Evolutionary conservation across 1,140 invertebrate genomes (phyloP).

Genomic region (Sminthurides bifidus): DNA sequence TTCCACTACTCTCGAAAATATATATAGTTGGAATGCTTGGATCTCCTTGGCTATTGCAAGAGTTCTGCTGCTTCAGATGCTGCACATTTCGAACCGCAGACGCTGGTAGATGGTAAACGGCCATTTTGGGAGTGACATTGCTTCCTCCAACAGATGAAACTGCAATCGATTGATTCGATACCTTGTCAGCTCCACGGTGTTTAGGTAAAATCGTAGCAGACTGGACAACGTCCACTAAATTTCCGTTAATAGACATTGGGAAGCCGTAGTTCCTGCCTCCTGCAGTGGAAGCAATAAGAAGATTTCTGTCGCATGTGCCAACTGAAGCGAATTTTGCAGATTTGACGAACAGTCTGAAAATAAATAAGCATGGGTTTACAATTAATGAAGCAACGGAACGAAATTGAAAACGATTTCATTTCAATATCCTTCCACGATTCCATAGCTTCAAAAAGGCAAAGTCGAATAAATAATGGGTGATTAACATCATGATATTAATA

Average conservation of each 20-base stretch:
- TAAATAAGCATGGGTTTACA: neutral
- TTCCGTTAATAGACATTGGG: too few species aligned
- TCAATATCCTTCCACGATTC: conserved; percentile 13
- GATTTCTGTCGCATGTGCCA: too few species aligned
- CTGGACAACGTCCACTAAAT: too few species aligned
- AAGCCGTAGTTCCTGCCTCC: too few species aligned
- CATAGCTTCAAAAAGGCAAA: conserved; percentile 2
- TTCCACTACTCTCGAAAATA: too few species aligned
- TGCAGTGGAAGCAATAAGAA: too few species aligned
- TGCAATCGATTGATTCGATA: neutral
- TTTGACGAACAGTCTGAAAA: too few species aligned
- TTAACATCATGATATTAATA: neutral
- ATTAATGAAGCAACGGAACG: neutral
- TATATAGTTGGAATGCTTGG: neutral
- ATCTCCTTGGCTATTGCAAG: neutral
- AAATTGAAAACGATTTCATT: neutral
- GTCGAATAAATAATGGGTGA: neutral
- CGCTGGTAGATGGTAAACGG: too few species aligned
- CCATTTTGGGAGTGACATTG: neutral
- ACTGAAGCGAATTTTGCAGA: too few species aligned
- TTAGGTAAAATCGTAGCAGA: too few species aligned
- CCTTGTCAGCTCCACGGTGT: neutral
- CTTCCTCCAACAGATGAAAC: neutral
- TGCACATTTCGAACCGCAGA: too few species aligned
- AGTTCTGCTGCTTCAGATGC: neutral